Evolutionary conservation across 1,140 invertebrate species (phyloP).

Genomic region (Harlomillsia oculata): DNA sequence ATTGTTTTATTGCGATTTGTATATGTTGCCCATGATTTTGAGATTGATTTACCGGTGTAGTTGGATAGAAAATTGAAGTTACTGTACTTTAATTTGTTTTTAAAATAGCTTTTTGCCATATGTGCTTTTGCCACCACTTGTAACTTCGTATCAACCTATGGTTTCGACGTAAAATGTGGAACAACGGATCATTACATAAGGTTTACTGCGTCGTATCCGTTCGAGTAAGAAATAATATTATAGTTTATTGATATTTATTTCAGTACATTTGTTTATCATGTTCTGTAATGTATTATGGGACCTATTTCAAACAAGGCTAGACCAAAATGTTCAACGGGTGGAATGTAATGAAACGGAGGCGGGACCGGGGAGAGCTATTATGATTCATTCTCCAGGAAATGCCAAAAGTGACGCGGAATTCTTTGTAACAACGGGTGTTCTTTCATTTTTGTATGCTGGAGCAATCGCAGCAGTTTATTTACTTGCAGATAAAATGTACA

Average conservation of each 20-base stretch:
- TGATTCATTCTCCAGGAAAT: slow-evolving; percentile 40
- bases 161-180: slow-evolving; percentile 37
- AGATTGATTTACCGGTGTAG: too few species aligned
- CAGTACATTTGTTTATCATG: slow-evolving; percentile 4
- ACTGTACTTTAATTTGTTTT: slow-evolving; percentile 7
- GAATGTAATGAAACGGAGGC: too few species aligned
- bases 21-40: neutral
- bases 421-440: slow-evolving; percentile 59
- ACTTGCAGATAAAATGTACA: slow-evolving; percentile 51
- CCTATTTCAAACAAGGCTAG: slow-evolving; percentile 22
- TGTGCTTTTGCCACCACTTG: slow-evolving; percentile 50
- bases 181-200: slow-evolving; percentile 16
- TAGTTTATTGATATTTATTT: slow-evolving; percentile 18
- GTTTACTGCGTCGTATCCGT: slow-evolving; percentile 40
- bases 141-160: slow-evolving; percentile 41
- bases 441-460: slow-evolving; percentile 54
- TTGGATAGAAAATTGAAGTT: neutral
- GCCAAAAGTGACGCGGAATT: slow-evolving; percentile 54
- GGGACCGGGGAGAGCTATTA: neutral
- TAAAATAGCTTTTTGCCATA: slow-evolving; percentile 42
- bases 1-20: too few species aligned
- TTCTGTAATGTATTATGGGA: neutral
- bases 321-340: slow-evolving; percentile 10
- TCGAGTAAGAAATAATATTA: slow-evolving; percentile 38
- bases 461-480: slow-evolving; percentile 51